These are phyloP conservation scores for Spondyliosoma cantharus DNA, from an alignment of 2,797 vertebrate species.

Conservation along the genomic window DNA sequence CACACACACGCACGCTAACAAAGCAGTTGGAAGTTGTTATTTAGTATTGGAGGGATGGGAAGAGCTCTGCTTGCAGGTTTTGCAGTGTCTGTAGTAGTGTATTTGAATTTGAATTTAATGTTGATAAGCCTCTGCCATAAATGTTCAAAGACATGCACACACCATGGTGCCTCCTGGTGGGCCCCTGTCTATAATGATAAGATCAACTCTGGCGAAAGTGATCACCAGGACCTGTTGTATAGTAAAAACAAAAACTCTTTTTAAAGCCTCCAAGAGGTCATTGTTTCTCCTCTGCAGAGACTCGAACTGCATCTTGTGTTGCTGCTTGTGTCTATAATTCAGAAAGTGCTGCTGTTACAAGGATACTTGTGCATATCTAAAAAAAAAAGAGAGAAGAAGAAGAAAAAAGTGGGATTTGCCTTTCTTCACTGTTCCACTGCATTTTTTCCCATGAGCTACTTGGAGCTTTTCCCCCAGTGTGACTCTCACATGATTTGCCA, in stretches of 20 bases:
- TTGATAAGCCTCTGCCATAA: neutral
- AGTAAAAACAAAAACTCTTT: neutral
- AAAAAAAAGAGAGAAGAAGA: neutral
- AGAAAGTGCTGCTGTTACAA: slow-evolving; percentile 19
- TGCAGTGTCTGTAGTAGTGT: neutral
- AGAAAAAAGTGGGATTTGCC: slow-evolving; percentile 30
- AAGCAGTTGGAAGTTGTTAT: accelerated
- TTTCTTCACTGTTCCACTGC: slow-evolving; percentile 27
- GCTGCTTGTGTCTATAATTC: neutral
- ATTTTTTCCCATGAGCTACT: slow-evolving; percentile 60
- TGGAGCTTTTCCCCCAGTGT: slow-evolving; percentile 64
- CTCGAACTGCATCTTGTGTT: neutral
- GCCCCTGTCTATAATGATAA: neutral
- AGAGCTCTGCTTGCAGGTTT: neutral
- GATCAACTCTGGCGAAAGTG: neutral
- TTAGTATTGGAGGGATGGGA: neutral
- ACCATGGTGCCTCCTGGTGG: slow-evolving; percentile 17
- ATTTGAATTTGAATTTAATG: neutral
- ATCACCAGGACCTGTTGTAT: no score
- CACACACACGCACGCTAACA: no score
- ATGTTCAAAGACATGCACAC: no score
- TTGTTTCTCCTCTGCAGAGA: neutral
- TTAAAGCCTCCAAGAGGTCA: neutral
- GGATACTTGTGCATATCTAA: slow-evolving; percentile 4
- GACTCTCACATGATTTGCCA: slow-evolving; percentile 79